phyloP scores from a whole-genome alignment of 1,140 invertebrate genomes.

The Sinella curviseta region DNA sequence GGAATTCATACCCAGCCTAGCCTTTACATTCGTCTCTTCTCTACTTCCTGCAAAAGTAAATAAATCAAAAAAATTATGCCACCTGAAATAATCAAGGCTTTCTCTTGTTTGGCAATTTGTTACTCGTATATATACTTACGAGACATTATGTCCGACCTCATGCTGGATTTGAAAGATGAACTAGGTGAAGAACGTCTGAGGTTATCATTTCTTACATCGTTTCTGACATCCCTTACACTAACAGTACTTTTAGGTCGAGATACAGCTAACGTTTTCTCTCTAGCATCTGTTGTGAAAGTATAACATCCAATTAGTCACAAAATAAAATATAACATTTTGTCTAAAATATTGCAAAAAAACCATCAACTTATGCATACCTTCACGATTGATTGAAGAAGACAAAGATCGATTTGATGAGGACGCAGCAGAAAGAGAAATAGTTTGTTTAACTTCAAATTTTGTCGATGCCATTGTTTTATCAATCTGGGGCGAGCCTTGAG shows the following conservation, averaged over 20 bases:
- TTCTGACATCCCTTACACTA: background rate
- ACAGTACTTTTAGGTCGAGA: constrained; percentile 21
- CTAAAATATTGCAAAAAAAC: background rate
- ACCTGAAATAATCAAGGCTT: background rate
- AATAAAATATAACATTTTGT: background rate
- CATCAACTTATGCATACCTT: too few species aligned
- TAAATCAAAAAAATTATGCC: background rate
- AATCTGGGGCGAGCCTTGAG: background rate
- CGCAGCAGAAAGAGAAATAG: background rate
- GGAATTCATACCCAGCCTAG: constrained; percentile 1
- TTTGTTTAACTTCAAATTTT: constrained; percentile 30
- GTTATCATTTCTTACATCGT: background rate
- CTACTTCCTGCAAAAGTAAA: background rate
- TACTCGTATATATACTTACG: background rate
- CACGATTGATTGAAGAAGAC: background rate
- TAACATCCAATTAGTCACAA: background rate
- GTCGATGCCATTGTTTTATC: constrained; percentile 20
- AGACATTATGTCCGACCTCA: background rate
- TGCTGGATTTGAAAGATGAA: background rate
- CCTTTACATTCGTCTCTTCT: background rate
- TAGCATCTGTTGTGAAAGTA: constrained; percentile 2
- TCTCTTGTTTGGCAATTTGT: too few species aligned
- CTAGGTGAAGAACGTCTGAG: background rate
- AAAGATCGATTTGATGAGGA: background rate
- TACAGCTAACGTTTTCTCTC: constrained; percentile 35